Evolutionary conservation across 2,797 vertebrate species (phyloP).

Genomic region (Silurus aristotelis): DNA sequence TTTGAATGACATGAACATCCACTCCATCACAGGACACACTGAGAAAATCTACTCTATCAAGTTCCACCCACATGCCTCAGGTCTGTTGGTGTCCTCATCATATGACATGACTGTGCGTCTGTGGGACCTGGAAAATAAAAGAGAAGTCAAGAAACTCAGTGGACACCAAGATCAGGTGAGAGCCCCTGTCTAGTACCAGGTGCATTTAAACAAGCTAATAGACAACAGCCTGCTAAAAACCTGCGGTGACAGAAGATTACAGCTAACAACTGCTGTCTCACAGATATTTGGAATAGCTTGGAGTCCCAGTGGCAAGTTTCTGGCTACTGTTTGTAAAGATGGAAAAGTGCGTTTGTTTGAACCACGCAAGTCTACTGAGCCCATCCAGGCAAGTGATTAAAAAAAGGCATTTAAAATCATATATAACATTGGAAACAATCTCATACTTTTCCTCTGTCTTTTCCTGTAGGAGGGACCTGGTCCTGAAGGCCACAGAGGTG

Average conservation of each 20-base stretch:
- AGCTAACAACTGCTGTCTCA: neutral
- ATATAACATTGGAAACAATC: neutral
- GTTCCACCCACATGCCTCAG: constrained; percentile 85
- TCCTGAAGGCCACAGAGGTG: constrained; percentile 87
- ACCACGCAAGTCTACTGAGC: constrained; percentile 77
- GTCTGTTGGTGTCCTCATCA: constrained; percentile 89
- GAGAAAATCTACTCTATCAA: constrained; percentile 96
- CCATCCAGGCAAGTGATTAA: constrained; percentile 77
- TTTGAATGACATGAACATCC: constrained; percentile 40
- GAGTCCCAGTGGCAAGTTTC: constrained; percentile 85
- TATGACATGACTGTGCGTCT: constrained; percentile 87
- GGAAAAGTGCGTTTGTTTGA: constrained; percentile 84
- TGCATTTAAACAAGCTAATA: neutral
- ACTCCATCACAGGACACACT: constrained; percentile 79
- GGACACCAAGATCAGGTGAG: constrained; percentile 91
- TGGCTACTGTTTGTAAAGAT: constrained; percentile 92
- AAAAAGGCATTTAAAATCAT: neutral
- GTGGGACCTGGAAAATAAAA: constrained; percentile 79
- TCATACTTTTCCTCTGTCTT: neutral
- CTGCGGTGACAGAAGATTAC: neutral
- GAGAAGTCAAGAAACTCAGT: constrained; percentile 75
- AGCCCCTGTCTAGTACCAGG: neutral
- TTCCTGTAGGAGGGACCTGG: constrained; percentile 84
- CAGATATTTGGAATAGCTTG: constrained; percentile 93
- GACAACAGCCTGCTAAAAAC: neutral